These are phyloP conservation scores for Brotula barbata DNA, from an alignment of 2,797 vertebrate genomes.

Conservation along the genomic window DNA sequence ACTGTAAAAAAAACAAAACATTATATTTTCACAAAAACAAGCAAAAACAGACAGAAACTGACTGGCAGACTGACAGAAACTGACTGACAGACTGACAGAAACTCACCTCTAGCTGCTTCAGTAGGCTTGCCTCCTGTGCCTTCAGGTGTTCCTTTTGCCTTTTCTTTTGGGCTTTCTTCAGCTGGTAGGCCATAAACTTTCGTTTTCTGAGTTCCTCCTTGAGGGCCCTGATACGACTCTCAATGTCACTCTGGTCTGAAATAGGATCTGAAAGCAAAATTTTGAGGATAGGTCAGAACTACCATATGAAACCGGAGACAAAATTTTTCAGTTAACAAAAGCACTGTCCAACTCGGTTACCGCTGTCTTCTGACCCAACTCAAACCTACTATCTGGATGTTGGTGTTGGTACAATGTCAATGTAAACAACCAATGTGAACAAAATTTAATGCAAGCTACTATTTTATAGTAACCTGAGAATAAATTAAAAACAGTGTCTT, in stretches of 20 bases:
- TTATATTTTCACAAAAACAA: too few species aligned
- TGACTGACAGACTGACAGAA: background rate
- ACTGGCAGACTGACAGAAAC: background rate
- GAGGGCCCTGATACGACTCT: conserved; percentile 90
- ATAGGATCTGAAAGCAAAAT: conserved; percentile 82
- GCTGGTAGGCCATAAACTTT: conserved; percentile 89
- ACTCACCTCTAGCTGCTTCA: conserved; percentile 92
- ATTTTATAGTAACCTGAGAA: conserved; percentile 33
- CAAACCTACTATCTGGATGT: too few species aligned
- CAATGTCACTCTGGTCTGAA: conserved; percentile 95
- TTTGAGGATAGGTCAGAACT: conserved; percentile 45
- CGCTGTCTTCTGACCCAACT: too few species aligned
- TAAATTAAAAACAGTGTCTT: conserved; percentile 14
- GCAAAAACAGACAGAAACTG: background rate
- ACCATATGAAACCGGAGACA: conserved; percentile 47
- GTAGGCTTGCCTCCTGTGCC: conserved; percentile 94
- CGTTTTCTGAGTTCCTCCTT: conserved; percentile 91
- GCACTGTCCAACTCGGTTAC: too few species aligned
- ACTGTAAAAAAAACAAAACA: conserved; percentile 71
- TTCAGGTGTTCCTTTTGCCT: conserved; percentile 92
- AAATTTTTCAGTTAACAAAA: too few species aligned
- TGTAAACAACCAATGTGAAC: too few species aligned
- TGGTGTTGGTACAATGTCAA: background rate
- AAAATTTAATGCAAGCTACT: too few species aligned
- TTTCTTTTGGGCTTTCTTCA: conserved; percentile 96